These are phyloP conservation scores for Rhinopithecus roxellana DNA, from an alignment of 2,113 vertebrate species.

Conservation along the genomic window DNA sequence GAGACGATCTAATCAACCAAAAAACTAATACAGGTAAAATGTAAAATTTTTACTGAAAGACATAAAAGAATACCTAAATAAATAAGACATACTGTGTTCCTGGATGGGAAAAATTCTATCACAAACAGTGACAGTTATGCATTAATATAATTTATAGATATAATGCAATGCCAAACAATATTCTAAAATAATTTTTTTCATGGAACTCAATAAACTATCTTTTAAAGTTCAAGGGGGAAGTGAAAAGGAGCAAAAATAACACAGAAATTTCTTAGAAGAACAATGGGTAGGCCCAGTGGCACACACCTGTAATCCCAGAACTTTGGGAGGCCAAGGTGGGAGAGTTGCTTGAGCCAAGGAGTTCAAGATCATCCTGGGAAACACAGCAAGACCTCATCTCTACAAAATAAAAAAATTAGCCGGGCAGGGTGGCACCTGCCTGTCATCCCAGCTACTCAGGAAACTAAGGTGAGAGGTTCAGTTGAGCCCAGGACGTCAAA, in stretches of 20 bases:
- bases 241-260: neutral
- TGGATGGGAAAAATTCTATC: neutral
- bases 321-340: too few relatives aligned
- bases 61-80: neutral
- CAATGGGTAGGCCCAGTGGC: neutral
- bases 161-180: neutral
- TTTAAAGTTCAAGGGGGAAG: neutral
- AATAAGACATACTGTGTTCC: neutral
- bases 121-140: neutral
- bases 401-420: too few relatives aligned
- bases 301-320: too few relatives aligned
- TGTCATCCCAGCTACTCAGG: too few relatives aligned
- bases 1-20: neutral
- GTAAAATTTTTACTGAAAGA: neutral
- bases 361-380: too few relatives aligned
- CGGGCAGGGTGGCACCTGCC: too few relatives aligned
- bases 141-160: neutral
- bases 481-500: too few relatives aligned
- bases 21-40: neutral
- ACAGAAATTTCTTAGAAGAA: neutral
- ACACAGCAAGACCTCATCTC: too few relatives aligned
- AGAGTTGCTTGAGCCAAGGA: too few relatives aligned
- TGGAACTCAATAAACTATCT: neutral
- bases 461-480: too few relatives aligned
- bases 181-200: slow-evolving; percentile 18